Base-by-base conservation (phyloP, 2,797 vertebrate genomes). In the Morelia viridis region DNA sequence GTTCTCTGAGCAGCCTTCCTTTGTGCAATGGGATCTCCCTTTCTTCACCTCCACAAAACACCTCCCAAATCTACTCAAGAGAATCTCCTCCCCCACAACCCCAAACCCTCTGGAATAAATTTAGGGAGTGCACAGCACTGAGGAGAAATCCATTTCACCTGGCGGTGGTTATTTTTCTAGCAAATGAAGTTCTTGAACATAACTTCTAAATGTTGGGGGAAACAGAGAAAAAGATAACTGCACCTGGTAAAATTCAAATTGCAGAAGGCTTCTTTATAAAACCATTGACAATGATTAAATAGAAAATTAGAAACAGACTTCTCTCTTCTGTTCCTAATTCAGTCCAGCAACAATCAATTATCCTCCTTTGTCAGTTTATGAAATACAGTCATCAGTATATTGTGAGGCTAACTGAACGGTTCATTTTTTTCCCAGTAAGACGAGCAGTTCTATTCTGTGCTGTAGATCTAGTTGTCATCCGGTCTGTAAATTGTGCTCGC, bases 391-490 rank as follows among this genome's bases (percentile, higher is more conserved):
- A 93, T 98, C 97, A 99, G 97, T 99, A 99, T 96, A 99, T 99
- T 88, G 99, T 99, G 91, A 99, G 98, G 96, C 99, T 99, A 96
- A 99, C 97, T 1, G 99, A 99, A 24, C 99, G 98, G 94, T 98
- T 99, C 98, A 99, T 99, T 96, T 99, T 99, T 97, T 99, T 99
- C 84, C 99, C 99, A 58, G 99, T 98, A 95, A 99, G 98, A 31
- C 99, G 98, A 64, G 98, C 97, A 58, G 97, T 98, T 96, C 98
- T 98, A 94, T 97, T 98, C 94, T 99, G 99, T 5, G 99, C 96
- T 0, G 98, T 98, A 71, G 99, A 99, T 87, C 99, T 98, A 1
- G 99, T 99, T 94, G 98, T 97, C 97, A 99, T 97, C 86, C 99
- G 95, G 96, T 99, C 99, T 0, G 98, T 98, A 96, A 98, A 98